Base-by-base conservation (phyloP, 2,888 invertebrate genomes). In the Melanostoma scalare region DNA sequence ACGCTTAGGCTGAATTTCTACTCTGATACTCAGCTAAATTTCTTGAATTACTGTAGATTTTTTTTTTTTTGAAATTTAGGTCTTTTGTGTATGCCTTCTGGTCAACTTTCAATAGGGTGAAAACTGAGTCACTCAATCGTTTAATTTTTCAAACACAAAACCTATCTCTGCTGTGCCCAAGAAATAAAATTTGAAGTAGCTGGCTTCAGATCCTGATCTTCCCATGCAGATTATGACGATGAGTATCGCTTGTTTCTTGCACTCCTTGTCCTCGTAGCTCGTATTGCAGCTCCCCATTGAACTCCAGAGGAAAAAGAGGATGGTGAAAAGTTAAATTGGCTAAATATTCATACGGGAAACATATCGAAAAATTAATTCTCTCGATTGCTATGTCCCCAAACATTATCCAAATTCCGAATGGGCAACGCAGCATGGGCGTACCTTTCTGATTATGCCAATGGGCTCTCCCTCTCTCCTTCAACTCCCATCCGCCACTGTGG, bases 361-460 rank as follows among this genome's bases (percentile, higher is more conserved):
- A 78, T 73, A 78, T 78, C 65, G 67, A 73, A 78, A 78, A 78
- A 78, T 78, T 73, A 73, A 78, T 73, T 78, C 73, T 53, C 30
- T n/a, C 77, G 20, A 65, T 42, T 63, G 33, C 36, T 44, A 71
- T 58, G 42, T 33, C 40, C 30, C 5, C 36, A 63, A 48, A 38
- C 20, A 20, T 1, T 20, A 20, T 20, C 50, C 8, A 9, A 46
- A 46, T 35, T 6, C 44, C 61, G 2, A 35, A 42, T 40, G 35
- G 53, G 44, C 38, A 61, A 48, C 35, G 31, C 8, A 53, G 74
- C 68, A 63, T 69, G 75, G 75, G 80, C 80, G 75, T 68, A 80
- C 69, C 61, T 48, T 31, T 38, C 30, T 38, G 63, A 48, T 63
- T 53, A 38, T 53, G 38, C 46, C 69, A 40, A 35, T 42, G 9